These are phyloP conservation scores for Chiridota heheva DNA, from an alignment of 35 echinoderm and acorn worm genomes.

Conservation along the genomic window DNA sequence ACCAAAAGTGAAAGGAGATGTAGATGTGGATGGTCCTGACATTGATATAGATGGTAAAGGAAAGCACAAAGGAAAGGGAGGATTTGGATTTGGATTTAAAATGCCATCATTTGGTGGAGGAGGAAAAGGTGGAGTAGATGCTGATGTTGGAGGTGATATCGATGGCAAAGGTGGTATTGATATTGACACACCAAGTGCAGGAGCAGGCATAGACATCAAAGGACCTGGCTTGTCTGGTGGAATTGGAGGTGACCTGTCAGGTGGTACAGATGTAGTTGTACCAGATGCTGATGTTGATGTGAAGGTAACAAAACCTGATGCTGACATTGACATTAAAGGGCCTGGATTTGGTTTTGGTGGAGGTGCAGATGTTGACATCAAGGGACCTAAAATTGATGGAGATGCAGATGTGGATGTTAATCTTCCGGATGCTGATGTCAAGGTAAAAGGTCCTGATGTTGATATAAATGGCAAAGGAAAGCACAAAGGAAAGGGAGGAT, in stretches of 20 bases:
- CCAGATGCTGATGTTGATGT: slow-evolving; percentile 41
- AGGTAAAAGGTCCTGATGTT: slow-evolving; percentile 33
- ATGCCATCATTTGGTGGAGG: slow-evolving; percentile 24
- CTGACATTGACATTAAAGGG: slow-evolving; percentile 3
- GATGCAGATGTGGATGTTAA: slow-evolving; percentile 17
- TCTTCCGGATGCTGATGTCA: slow-evolving; percentile 32
- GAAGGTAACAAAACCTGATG: slow-evolving; percentile 11
- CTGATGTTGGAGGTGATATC: no score
- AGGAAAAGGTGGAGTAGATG: slow-evolving; percentile 24
- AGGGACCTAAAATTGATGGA: background rate
- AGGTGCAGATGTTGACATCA: slow-evolving; percentile 23
- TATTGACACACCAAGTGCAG: no score
- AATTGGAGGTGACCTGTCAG: no score
- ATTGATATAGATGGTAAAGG: slow-evolving; percentile 50
- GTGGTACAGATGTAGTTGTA: background rate
- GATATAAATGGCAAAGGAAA: slow-evolving; percentile 36
- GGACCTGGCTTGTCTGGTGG: no score
- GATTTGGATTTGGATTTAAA: slow-evolving; percentile 44
- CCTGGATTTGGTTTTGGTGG: background rate
- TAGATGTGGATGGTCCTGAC: slow-evolving; percentile 23
- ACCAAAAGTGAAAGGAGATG: slow-evolving; percentile 28
- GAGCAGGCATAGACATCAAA: no score
- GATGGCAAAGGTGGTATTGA: slow-evolving; percentile 2
- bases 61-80: slow-evolving; percentile 9
- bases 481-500: slow-evolving; percentile 25